These are phyloP conservation scores for Allolobophora icterica DNA, from an alignment of 2,888 invertebrate species.

Conservation along the genomic window DNA sequence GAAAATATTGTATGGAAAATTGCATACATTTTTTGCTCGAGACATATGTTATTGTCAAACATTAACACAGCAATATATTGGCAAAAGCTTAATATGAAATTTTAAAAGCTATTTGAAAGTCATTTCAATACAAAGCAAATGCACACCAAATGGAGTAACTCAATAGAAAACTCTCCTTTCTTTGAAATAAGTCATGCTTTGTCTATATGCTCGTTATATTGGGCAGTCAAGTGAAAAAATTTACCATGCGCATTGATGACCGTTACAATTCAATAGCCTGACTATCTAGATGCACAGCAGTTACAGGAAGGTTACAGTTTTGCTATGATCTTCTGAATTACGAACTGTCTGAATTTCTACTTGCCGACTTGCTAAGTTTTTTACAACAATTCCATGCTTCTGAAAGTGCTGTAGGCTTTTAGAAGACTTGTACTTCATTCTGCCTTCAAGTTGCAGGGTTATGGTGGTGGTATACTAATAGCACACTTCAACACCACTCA, in stretches of 20 bases:
- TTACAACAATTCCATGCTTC: neutral
- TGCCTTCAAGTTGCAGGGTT: neutral
- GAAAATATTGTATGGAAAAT: neutral
- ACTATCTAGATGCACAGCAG: neutral
- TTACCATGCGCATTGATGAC: neutral
- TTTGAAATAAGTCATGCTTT: neutral
- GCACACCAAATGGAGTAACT: constrained; percentile 2
- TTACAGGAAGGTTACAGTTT: constrained; percentile 9
- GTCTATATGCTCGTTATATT: neutral
- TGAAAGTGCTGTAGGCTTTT: neutral
- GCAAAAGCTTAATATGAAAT: neutral
- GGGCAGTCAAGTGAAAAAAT: neutral
- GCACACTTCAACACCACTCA: constrained; percentile 17
- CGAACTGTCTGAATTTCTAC: neutral
- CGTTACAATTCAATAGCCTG: neutral
- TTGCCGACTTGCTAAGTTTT: neutral
- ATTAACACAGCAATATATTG: constrained; percentile 8
- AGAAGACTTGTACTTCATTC: neutral
- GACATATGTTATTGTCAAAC: neutral
- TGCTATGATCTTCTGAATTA: neutral
- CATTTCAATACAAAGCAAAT: neutral
- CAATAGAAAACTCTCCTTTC: neutral
- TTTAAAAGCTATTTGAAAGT: neutral
- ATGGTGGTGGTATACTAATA: neutral
- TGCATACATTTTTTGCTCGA: neutral